Base-by-base conservation (phyloP, 1,140 invertebrate species). In the Holotrichia oblita region DNA sequence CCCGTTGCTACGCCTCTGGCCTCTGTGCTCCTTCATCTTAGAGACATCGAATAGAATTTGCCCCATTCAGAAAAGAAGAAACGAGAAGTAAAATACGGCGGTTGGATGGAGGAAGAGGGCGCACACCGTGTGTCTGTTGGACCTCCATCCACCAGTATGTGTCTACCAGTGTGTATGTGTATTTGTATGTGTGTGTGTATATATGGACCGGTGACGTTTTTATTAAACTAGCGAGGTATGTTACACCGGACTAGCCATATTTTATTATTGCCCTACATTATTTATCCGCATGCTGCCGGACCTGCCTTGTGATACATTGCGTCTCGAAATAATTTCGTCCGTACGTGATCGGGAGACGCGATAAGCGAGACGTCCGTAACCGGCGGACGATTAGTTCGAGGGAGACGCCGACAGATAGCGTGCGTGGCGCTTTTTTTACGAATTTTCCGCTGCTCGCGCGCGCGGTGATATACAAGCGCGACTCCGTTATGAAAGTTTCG, bases 241-340 rank as follows among this genome's bases (percentile, higher is more conserved):
- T 79, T 82, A 81, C 82, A 80, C 80, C 79, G 79, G 83, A 81
- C 82, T 78, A 80, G 83, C 81, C 80, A 84, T 84, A 84, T 84
- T 84, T 84, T 84, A 82, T 84, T 84, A 84, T 84, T 82, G 83
- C 83, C 83, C 81, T 84, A 81, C 82, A 84, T 83, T 84, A 84
- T 84, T 84, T 84, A 84, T 84, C 82, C 82, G 73, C 82, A 75
- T 81, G 81, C 81, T 76, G 78, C 81, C 78, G 82, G 83, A 82
- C 82, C 82, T 84, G 80, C 80, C 80, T 81, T 77, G n/a, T n/a
- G 77, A 78, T 78, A 78, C 77, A 73, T 80, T 64, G 27, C 73
- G 64, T 44, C 61, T 48, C 42, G 44, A 40, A n/a, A 41, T 76
- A 40, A 34, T 77, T 76, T 72, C 24, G 27, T 27, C 73, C 74